Base-by-base conservation (phyloP, 2,888 invertebrate genomes). In the Steinernema scapterisci region DNA sequence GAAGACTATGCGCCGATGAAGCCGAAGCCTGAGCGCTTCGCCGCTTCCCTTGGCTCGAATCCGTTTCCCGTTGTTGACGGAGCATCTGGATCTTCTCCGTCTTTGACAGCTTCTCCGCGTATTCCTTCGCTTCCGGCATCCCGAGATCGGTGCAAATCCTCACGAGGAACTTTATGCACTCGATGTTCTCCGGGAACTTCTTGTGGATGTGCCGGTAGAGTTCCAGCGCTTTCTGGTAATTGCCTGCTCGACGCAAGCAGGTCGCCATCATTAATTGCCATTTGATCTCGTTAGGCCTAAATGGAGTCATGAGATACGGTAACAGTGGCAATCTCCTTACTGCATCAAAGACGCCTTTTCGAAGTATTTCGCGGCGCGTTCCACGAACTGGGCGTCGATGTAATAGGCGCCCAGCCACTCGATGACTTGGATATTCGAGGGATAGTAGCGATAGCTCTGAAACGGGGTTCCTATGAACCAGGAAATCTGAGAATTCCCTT, bases 141-240 rank as follows among this genome's bases (percentile, higher is more conserved):
- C 96, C 96, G 85, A 97, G 91, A 87, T 95, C 95, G 45, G 92
- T 93, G 86, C 94, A 93, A 71, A 96, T 89, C 81, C 94, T 92
- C n/a, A 95, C 93, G 84, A 96, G 90, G 88, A 94, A 92, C 88
- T 94, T 93, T 73, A 96, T 89, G 89, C 97, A 97, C 87, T 95
- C 95, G 0, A 94, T 91, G 88, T 97, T 96, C 78, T 97, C 95
- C 0, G 97, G 97, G 88, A 97, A 97, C 81, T 92, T 92, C 23
- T 91, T 90, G 87, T 96, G 93, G 85, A 97, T 92, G 81, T 92
- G 91, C 89, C 94, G 93, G 89, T 95, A 95, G 0, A 93, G 91
- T 7, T 92, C 90, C 23, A 95, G 90, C 9, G 95, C 94, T 84
- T 92, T 92, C 82, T 93, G 93, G 88, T 94, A 94, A 85, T 92